Evolutionary conservation across 2,797 vertebrate genomes (phyloP), one percentile per base, ranked within the genome.

Genomic region (Miichthys miiuy): DNA sequence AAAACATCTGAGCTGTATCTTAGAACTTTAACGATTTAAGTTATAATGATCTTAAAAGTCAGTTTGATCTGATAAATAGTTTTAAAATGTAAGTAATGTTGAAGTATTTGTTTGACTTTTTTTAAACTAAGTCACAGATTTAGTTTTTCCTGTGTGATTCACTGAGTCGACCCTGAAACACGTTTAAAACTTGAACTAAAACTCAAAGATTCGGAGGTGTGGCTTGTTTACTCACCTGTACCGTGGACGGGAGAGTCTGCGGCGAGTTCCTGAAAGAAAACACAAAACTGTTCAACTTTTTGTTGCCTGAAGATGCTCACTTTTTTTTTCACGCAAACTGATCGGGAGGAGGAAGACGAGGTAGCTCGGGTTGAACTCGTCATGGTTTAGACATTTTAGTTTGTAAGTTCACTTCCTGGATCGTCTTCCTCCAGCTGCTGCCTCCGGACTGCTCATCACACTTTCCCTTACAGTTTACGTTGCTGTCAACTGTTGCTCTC

Each of bases 351-450:
- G 56, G 57, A 16, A 54, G 65, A 20, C 1, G 18, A 61, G 5
- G 20, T 3, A 25, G 54, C 21, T 10, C 1, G 1, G 50, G 48
- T 50, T 63, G 20, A 70, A 57, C 16, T 47, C 2, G 0, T 56
- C 67, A 66, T 0, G n/a, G 41, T 56, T 38, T 25, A 30, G 34
- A 56, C 69, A 16, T 16, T 79, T 64, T n/a, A 60, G 51, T 72
- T 52, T 69, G 46, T 25, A 51, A 50, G 42, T 81, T 51, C 21
- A 64, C 68, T 71, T 81, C 80, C 77, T 73, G 81, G 44, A 60
- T 85, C 73, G 64, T 85, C 67, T 76, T 75, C 66, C 80, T 79
- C 75, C 77, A 81, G 80, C 79, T 82, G 78, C 75, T 56, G 72
- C 55, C 58, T 79, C 50, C 57, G 68, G 64, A 72, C 58, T 47